Evolutionary conservation across 2,113 vertebrate genomes (phyloP), one percentile per base, ranked within the genome.

Genomic region (Romanogobio albipinnatus): DNA sequence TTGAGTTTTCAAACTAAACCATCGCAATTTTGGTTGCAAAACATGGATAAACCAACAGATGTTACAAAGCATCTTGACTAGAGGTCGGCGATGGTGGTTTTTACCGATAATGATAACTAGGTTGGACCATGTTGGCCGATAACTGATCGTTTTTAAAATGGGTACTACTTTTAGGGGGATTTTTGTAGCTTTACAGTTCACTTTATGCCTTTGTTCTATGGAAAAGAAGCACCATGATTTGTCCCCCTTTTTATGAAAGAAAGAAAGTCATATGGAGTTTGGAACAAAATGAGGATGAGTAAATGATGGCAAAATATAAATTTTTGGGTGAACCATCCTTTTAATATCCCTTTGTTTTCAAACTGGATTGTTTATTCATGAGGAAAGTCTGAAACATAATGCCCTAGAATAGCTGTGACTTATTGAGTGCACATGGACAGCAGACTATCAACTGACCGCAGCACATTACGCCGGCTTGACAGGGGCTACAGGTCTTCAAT

Each of bases 401-500:
- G 36, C 66, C 66, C 0, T 43, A 43, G 61, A 82, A 82, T 33
- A 70, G 62, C 36, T 39, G 5, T 78, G 53, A 61, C 29, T 49
- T 58, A 76, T 58, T 33, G 49, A 66, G 58, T 33, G 36, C 58
- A 47, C 56, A 79, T 39, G 76, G 76, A 61, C 39, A 45, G 36
- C 3, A 14, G 13, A 45, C 36, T 45, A 62, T 62, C 58, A 47
- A 5, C 36, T 5, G 51, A 43, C 33, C 22, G 6, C 76, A 3
- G 36, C 19, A 24, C 33, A 24, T 78, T 61, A 78, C 11, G 11
- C 2, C 22, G 2, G 76, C 56, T 62, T 62, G 76, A 79, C 58
- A 62, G 33, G 43, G 58, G 76, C 58, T 61, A 62, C 76, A 62
- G 58, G 58, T 79, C 76, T 62, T 62, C n/a, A 62, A 62, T 26